Evolutionary conservation across 2,113 vertebrate genomes (phyloP).

Genomic region (Dermatemys mawii): DNA sequence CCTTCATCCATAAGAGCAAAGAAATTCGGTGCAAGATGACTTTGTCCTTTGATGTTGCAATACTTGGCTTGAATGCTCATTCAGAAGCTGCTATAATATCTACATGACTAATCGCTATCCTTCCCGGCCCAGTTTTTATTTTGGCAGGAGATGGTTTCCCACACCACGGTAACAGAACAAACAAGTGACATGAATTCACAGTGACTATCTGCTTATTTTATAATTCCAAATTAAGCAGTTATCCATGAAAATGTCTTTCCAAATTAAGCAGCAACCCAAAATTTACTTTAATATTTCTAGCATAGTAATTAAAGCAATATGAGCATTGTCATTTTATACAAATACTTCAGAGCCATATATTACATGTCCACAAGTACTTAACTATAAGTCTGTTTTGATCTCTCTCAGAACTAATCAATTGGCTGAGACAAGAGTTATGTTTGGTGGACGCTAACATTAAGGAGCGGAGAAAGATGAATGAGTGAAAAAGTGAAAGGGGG

Average conservation of each 20-base stretch:
- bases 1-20: background rate
- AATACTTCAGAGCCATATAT: no score
- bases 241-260: background rate
- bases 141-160: background rate
- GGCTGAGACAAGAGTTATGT: no score
- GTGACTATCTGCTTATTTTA: background rate
- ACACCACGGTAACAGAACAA: background rate
- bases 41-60: background rate
- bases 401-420: no score
- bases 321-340: no score
- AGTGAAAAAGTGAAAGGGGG: no score
- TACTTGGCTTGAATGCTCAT: background rate
- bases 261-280: no score
- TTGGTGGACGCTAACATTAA: no score
- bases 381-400: no score
- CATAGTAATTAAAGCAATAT: no score
- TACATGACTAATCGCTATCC: background rate
- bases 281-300: no score
- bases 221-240: background rate
- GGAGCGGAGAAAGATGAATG: no score
- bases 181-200: background rate
- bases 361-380: no score
- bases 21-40: background rate
- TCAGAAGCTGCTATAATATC: background rate
- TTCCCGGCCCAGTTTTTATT: background rate